These are phyloP conservation scores for Gallinago nigripennis DNA, from an alignment of 2,797 vertebrate genomes.

Conservation along the genomic window DNA sequence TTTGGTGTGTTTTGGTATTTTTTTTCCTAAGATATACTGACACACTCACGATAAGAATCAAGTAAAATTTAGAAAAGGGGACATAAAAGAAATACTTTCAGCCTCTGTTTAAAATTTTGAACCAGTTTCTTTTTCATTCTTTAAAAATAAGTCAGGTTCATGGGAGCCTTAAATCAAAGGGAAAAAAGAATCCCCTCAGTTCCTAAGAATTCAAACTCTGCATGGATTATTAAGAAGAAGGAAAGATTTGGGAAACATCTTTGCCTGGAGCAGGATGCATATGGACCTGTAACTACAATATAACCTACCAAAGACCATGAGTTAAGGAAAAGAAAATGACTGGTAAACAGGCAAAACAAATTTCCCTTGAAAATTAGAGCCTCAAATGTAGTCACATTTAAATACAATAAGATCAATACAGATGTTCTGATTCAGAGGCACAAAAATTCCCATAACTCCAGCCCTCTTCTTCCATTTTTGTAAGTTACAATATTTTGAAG, in stretches of 20 bases:
- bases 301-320: background rate
- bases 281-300: background rate
- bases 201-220: background rate
- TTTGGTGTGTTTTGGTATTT: background rate
- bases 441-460: background rate
- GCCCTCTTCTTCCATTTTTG: background rate
- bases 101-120: background rate
- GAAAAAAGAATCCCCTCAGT: background rate
- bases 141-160: background rate
- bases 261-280: background rate
- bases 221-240: background rate
- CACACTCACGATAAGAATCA: background rate
- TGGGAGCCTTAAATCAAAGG: background rate
- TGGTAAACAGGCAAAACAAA: background rate
- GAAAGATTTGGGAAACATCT: background rate
- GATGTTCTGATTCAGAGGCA: background rate
- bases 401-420: background rate
- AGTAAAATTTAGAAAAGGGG: background rate
- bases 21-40: background rate
- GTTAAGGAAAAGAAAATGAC: background rate
- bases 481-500: background rate
- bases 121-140: background rate
- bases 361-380: background rate
- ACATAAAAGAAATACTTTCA: background rate
- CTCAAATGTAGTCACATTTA: background rate